Evolutionary conservation across 2,888 invertebrate genomes (phyloP), one percentile per base, ranked within the genome.

Genomic region (Oscheius myriophilus): DNA sequence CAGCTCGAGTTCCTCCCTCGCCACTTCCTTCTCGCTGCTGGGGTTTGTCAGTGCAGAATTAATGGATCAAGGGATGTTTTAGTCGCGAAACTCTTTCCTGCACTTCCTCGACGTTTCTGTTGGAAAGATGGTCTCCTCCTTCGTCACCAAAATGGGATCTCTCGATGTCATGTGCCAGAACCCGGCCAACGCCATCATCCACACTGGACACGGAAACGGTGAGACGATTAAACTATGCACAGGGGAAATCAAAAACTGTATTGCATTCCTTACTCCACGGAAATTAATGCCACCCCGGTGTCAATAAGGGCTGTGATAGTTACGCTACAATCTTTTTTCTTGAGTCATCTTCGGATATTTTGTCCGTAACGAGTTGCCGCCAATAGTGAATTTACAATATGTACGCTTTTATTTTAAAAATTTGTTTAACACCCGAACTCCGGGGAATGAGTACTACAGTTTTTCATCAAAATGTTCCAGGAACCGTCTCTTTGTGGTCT

Each of bases 71-170:
- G n/a, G 7, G 6, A n/a, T n/a, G 16, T 61, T 81, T 69, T 54
- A 82, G 82, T 69, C 82, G 3, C 70, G 76, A 16, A 81, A 80
- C 54, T 76, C 81, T 14, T 93, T 91, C 86, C 89, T 95, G 78
- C 90, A 92, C 57, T 99, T 96, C 94, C 87, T 98, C 55, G 98
- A 99, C 87, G 91, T 96, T 39, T 96, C 96, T 0, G 91, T 96
- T 69, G 98, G 98, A 45, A 91, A 95, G 89, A 89, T 95, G 74
- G 91, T 94, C 0, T 90, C 92, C 0, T 91, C 93, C 66, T 92
- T 91, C 81, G 91, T 92, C 75, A 92, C 94, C 0, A 91, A 90
- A 71, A 87, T 92, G 46, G 96, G 80, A 39, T 67, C 92, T 72
- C 91, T 95, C 54, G 90, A 88, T 65, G 90, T 93, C 2, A 92